Evolutionary conservation across 2,797 vertebrate genomes (phyloP).

Genomic region (Centroberyx gerrardi): DNA sequence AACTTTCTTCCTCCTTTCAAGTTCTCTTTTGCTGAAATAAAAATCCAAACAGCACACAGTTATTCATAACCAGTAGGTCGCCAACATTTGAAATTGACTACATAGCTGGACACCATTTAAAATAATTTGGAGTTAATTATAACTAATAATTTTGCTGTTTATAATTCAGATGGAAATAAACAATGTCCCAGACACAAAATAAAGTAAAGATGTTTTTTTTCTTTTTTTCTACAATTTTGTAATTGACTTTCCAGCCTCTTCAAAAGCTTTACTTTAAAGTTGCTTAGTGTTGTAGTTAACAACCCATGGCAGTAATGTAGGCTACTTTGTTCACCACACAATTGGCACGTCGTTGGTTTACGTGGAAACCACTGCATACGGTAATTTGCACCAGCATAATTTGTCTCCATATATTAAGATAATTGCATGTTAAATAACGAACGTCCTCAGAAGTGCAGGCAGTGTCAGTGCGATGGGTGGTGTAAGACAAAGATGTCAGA

Average conservation of each 20-base stretch:
- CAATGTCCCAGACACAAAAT: not conserved
- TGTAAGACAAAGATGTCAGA: conserved; percentile 65
- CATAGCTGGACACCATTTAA: too few relatives aligned
- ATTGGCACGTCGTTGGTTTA: conserved; percentile 60
- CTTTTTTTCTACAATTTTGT: conserved; percentile 3
- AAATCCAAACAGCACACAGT: conserved; percentile 41
- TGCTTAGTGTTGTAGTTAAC: conserved; percentile 50
- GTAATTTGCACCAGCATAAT: conserved; percentile 68
- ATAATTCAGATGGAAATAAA: not conserved
- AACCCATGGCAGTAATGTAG: conserved; percentile 8
- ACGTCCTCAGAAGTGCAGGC: conserved; percentile 69
- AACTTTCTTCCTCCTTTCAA: conserved; percentile 59
- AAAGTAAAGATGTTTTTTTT: too few relatives aligned
- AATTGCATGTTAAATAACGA: conserved; percentile 80
- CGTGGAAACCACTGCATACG: conserved; percentile 65
- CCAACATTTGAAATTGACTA: not conserved
- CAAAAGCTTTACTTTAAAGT: conserved; percentile 59
- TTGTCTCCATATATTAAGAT: conserved; percentile 75
- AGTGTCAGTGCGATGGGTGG: conserved; percentile 56
- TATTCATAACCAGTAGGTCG: conserved; percentile 4
- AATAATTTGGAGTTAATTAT: too few relatives aligned
- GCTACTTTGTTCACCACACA: conserved; percentile 57
- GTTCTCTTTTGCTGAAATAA: conserved; percentile 34
- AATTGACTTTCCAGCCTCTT: conserved; percentile 33
- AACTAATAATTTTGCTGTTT: too few relatives aligned